Conservation (phyloP, 2,888 invertebrate species). For the Acleris literana region DNA sequence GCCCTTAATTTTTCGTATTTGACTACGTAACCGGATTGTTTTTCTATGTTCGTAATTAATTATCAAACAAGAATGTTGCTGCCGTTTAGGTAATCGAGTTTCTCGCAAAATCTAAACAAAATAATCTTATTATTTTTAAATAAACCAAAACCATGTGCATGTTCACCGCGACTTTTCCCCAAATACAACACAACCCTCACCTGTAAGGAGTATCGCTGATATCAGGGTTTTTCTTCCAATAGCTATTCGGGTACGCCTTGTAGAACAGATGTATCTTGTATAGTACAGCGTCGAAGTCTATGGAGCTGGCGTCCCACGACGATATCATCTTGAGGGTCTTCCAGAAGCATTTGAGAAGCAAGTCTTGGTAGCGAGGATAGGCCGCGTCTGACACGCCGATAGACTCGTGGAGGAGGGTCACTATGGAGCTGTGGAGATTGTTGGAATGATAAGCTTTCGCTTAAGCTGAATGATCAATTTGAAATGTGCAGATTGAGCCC, state of each 20-base stretch:
- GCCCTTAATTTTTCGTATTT: too few relatives aligned
- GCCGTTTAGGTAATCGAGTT: too few relatives aligned
- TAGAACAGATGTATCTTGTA: constrained; percentile 95
- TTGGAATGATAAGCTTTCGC: background rate
- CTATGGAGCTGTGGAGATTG: constrained; percentile 87
- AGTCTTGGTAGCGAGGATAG: constrained; percentile 88
- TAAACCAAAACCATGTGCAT: too few relatives aligned
- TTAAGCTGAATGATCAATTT: too few relatives aligned
- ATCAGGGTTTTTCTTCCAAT: constrained; percentile 92
- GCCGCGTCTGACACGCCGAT: constrained; percentile 86
- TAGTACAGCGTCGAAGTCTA: constrained; percentile 91
- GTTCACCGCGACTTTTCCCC: too few relatives aligned
- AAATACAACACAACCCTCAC: too few relatives aligned
- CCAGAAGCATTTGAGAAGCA: constrained; percentile 97
- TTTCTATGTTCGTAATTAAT: too few relatives aligned
- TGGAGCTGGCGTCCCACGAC: constrained; percentile 88
- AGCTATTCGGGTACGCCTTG: constrained; percentile 91
- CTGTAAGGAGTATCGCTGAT: constrained; percentile 92
- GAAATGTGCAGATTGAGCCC: too few relatives aligned
- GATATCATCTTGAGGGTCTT: constrained; percentile 94
- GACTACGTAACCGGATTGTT: too few relatives aligned
- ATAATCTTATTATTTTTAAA: too few relatives aligned
- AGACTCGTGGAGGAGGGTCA: constrained; percentile 93
- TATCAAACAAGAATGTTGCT: too few relatives aligned
- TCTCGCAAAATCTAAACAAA: too few relatives aligned